Evolutionary conservation across 2,113 vertebrate species (phyloP).

Genomic region (Vicugna pacos): DNA sequence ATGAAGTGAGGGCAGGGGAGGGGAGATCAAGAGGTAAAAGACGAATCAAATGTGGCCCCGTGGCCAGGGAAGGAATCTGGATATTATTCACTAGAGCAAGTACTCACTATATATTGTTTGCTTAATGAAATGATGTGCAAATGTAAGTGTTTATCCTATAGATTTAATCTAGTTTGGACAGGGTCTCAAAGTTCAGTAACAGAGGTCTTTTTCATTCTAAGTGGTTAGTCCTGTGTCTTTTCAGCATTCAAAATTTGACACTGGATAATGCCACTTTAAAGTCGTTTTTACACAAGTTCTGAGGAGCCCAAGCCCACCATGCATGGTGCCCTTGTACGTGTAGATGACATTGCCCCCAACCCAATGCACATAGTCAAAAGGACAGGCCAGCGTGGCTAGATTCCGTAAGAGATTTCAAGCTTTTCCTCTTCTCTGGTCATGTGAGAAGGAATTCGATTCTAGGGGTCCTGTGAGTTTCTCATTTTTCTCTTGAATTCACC

Average conservation of each 20-base stretch:
- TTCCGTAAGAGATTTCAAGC: not conserved
- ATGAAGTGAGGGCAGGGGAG: not conserved
- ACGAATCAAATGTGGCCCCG: not conserved
- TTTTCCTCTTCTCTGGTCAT: not conserved
- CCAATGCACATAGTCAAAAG: not conserved
- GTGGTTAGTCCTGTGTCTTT: not conserved
- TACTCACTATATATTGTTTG: not conserved
- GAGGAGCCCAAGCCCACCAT: not conserved
- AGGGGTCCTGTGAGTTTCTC: not conserved
- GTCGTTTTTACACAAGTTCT: not conserved
- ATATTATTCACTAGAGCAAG: not conserved
- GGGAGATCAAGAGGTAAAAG: not conserved
- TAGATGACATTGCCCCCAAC: not conserved
- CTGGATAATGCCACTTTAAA: not conserved
- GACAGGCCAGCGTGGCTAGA: not conserved
- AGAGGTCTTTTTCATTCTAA: not conserved
- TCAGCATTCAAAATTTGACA: not conserved
- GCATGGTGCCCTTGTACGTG: rapidly evolving
- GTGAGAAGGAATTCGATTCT: slow-evolving; percentile 31
- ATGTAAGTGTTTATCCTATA: not conserved
- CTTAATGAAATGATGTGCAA: not conserved
- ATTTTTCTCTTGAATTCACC: slow-evolving; percentile 59
- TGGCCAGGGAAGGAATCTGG: not conserved
- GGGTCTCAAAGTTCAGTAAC: not conserved
- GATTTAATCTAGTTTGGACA: not conserved